Conservation (phyloP, 2,888 invertebrate species). For the Cremastobaeus sp. region DNA sequence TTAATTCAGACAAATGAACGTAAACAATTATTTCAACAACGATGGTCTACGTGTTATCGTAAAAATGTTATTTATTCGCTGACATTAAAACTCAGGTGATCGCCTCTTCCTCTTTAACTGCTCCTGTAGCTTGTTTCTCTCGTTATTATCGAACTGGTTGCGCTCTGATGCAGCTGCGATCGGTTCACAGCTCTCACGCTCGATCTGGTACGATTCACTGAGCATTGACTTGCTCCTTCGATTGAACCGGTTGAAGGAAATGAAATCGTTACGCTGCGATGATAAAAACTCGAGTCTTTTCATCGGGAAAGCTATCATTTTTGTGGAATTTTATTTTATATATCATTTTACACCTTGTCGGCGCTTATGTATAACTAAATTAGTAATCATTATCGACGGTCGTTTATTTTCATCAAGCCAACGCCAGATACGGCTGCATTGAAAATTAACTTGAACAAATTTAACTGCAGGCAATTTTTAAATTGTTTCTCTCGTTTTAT, state of each 20-base stretch:
- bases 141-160: constrained; percentile 67
- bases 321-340: constrained; percentile 16
- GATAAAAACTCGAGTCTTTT: constrained; percentile 26
- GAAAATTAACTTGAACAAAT: too few relatives aligned
- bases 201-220: constrained; percentile 62
- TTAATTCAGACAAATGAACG: too few relatives aligned
- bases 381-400: too few relatives aligned
- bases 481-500: not conserved
- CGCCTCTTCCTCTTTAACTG: constrained; percentile 60
- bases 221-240: constrained; percentile 57
- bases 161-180: constrained; percentile 56
- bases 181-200: constrained; percentile 51
- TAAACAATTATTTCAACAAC: constrained; percentile 9
- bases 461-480: not conserved
- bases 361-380: not conserved
- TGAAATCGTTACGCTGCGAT: constrained; percentile 41
- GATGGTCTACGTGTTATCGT: constrained; percentile 7
- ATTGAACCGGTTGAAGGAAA: constrained; percentile 53
- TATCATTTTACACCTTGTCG: not conserved
- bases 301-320: constrained; percentile 13
- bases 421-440: too few relatives aligned
- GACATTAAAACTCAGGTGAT: constrained; percentile 18
- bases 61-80: constrained; percentile 16
- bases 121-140: constrained; percentile 38
- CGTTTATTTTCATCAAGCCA: too few relatives aligned